phyloP scores from a whole-genome alignment of 1,140 invertebrate genomes.

The Drosophila bipectinata region DNA sequence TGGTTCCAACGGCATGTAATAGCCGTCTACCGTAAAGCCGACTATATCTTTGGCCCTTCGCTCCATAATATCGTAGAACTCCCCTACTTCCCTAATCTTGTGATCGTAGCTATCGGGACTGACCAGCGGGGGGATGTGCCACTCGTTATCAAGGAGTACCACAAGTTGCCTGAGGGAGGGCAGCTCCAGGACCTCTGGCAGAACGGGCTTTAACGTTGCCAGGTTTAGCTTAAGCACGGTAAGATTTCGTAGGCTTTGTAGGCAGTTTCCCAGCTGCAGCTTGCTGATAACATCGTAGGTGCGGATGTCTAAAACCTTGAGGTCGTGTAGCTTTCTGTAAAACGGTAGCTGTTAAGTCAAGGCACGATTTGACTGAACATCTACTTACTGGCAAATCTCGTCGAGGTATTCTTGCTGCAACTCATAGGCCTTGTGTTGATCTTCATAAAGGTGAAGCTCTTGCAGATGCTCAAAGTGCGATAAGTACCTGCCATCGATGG shows the following conservation, averaged over 20 bases:
- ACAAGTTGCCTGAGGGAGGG: slow-evolving; percentile 59
- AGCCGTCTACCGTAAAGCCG: slow-evolving; percentile 70
- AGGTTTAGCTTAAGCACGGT: slow-evolving; percentile 66
- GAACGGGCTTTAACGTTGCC: slow-evolving; percentile 61
- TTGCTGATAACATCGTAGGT: slow-evolving; percentile 66
- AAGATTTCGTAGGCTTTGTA: slow-evolving; percentile 52
- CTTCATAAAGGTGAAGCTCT: slow-evolving; percentile 71
- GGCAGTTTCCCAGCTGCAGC: slow-evolving; percentile 58
- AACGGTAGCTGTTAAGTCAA: neutral
- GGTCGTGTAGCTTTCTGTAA: slow-evolving; percentile 46
- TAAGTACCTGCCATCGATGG: slow-evolving; percentile 65
- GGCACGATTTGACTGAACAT: neutral
- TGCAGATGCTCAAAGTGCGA: slow-evolving; percentile 59
- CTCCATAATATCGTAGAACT: slow-evolving; percentile 73
- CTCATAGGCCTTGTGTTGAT: slow-evolving; percentile 70
- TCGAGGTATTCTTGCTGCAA: slow-evolving; percentile 67
- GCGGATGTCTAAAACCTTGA: slow-evolving; percentile 67
- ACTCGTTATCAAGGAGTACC: slow-evolving; percentile 69
- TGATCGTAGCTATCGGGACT: slow-evolving; percentile 68
- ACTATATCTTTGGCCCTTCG: slow-evolving; percentile 52
- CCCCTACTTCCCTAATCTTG: slow-evolving; percentile 67
- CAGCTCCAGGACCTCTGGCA: slow-evolving; percentile 54
- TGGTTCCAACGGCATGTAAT: slow-evolving; percentile 68
- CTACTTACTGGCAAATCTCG: slow-evolving; percentile 61
- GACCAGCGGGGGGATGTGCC: slow-evolving; percentile 45